A percentile compares a stretch with the other conserved stretches of the same genome.
phyloP scores from a whole-genome alignment of 2,113 vertebrate species.

The Nesoenas mayeri region DNA sequence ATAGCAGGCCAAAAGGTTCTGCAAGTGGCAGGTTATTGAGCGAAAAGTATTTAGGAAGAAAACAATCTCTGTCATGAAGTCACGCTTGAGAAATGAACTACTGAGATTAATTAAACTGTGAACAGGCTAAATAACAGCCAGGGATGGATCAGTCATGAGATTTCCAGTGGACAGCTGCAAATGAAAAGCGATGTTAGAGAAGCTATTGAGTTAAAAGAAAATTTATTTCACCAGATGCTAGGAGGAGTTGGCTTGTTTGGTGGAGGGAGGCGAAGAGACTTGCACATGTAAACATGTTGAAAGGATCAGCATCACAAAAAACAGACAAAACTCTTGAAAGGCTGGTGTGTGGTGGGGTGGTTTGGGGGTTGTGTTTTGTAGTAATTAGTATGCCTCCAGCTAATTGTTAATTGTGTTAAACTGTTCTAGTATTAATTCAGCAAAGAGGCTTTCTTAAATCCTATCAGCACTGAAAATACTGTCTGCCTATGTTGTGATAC shows the following conservation, averaged over 20 bases:
- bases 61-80: background rate
- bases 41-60: background rate
- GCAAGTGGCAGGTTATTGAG: background rate
- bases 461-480: background rate
- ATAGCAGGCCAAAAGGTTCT: background rate
- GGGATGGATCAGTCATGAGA: background rate
- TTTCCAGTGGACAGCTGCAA: background rate
- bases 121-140: background rate
- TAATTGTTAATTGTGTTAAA: conserved; percentile 32
- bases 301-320: background rate
- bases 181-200: background rate
- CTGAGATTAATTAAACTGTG: background rate
- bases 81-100: background rate
- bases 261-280: background rate
- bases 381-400: background rate
- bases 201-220: background rate
- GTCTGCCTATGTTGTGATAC: background rate
- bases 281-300: background rate
- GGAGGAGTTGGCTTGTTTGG: background rate
- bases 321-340: background rate
- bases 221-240: background rate
- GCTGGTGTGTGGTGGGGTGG: background rate
- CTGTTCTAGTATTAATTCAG: background rate
- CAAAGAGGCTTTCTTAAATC: conserved; percentile 39
- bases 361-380: background rate